A percentile compares a stretch with the other conserved stretches of the same genome.
Conservation (phyloP, 1,140 invertebrate genomes). For the Zaprionus camerounensis region DNA sequence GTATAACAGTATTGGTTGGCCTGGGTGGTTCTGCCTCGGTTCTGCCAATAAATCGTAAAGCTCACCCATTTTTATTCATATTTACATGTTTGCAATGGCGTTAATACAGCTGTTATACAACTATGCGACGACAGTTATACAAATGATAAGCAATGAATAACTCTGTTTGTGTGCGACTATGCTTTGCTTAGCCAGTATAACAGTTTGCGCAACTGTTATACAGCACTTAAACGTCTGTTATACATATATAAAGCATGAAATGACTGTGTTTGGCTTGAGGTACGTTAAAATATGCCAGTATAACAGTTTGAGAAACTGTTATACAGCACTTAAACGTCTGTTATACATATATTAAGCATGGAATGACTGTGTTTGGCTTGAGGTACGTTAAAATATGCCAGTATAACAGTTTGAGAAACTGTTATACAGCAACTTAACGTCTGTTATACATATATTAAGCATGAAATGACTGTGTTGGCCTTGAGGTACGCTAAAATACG, state of each 20-base stretch:
- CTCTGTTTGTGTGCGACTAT: neutral
- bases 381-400: too few relatives aligned
- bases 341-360: too few relatives aligned
- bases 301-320: neutral
- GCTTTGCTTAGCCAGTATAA: neutral
- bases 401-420: too few relatives aligned
- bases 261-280: too few relatives aligned
- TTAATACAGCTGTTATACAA: constrained; percentile 6
- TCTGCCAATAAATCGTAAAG: neutral
- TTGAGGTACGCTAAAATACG: too few relatives aligned
- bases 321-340: neutral
- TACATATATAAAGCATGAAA: neutral
- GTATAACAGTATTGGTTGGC: neutral
- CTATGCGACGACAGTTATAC: neutral
- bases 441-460: neutral
- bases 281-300: neutral
- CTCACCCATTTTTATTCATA: neutral
- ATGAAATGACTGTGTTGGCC: too few relatives aligned
- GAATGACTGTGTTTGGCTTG: too few relatives aligned
- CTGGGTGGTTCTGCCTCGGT: neutral
- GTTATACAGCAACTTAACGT: neutral
- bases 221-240: neutral
- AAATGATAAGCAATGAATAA: neutral
- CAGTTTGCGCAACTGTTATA: neutral
- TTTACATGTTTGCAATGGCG: neutral